Percentiles rank a stretch among this genome's conserved stretches.
These are phyloP conservation scores for Lycocorax pyrrhopterus DNA, from an alignment of 2,113 vertebrate genomes.

Conservation along the genomic window DNA sequence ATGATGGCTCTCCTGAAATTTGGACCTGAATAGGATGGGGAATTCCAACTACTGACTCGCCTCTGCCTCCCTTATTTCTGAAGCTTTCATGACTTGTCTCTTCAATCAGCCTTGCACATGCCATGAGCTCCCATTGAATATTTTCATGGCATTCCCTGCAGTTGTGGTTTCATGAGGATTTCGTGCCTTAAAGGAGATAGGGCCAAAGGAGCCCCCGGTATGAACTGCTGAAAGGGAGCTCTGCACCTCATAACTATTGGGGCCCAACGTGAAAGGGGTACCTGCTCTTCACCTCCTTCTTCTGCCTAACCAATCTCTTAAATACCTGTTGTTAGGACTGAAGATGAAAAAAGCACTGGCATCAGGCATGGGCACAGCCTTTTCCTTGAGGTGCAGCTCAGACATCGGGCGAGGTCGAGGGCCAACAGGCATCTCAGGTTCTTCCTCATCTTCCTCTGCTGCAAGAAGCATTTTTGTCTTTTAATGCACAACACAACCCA, in stretches of 20 bases:
- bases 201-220: background rate
- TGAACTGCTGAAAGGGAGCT: background rate
- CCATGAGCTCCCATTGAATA: background rate
- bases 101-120: background rate
- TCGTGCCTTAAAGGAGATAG: background rate
- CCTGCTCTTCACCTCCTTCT: background rate
- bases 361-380: constrained; percentile 94
- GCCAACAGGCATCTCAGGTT: constrained; percentile 96
- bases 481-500: background rate
- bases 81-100: background rate
- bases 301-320: background rate
- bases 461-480: constrained; percentile 7
- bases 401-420: constrained; percentile 93
- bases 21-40: background rate
- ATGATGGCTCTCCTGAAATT: background rate
- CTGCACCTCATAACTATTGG: background rate
- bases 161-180: background rate
- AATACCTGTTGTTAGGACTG: constrained; percentile 92
- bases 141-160: background rate
- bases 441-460: constrained; percentile 93
- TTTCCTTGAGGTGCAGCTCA: constrained; percentile 96
- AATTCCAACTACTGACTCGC: background rate
- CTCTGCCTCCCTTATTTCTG: background rate
- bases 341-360: constrained; percentile 97
- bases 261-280: background rate